Evolutionary conservation across 2,113 vertebrate genomes (phyloP), one percentile per base, ranked within the genome.

Genomic region (Colius striatus): DNA sequence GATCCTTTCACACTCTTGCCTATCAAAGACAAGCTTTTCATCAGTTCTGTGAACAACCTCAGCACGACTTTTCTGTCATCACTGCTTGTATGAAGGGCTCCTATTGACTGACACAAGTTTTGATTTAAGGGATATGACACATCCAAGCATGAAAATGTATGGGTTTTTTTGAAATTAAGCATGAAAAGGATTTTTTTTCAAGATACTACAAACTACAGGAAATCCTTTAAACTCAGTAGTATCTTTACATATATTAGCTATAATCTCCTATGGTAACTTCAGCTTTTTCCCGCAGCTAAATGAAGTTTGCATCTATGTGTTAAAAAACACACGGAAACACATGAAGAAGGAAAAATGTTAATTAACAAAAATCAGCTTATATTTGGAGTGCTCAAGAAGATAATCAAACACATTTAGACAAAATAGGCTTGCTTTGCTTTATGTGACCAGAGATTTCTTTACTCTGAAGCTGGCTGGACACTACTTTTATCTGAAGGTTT

Each of bases 1-100:
- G 25, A 54, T 9, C 32, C 11, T 23, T 54, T 57, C 47, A 26
- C 38, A 65, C 30, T 34, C 62, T n/a, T 5, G 2, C 5, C 15
- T n/a, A 36, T 5, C 45, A 17, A 53, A 30, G 25, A 75, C 36
- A 11, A 60, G 11, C 48, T 54, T 18, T 61, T 30, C 68, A n/a
- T 22, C 21, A 45, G 16, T 9, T 38, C 38, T 60, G 50, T 11
- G 26, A 57, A 76, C 41, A n/a, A 9, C 0, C 1, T 0, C 4
- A 53, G 16, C 9, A 38, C 6, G 7, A 29, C 36, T 58, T 16
- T 34, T 21, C 17, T 9, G 38, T 66, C 47, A 53, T 16, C 41
- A 7, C 74, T 25, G 34, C 54, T 27, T 11, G 6, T 17, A 45
- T 3, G 16, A 84, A 45, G 1, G 0, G 36, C 2, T 71, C 66